These are phyloP conservation scores for Cryptotermes secundus DNA, from an alignment of 1,140 invertebrate genomes.

Conservation along the genomic window DNA sequence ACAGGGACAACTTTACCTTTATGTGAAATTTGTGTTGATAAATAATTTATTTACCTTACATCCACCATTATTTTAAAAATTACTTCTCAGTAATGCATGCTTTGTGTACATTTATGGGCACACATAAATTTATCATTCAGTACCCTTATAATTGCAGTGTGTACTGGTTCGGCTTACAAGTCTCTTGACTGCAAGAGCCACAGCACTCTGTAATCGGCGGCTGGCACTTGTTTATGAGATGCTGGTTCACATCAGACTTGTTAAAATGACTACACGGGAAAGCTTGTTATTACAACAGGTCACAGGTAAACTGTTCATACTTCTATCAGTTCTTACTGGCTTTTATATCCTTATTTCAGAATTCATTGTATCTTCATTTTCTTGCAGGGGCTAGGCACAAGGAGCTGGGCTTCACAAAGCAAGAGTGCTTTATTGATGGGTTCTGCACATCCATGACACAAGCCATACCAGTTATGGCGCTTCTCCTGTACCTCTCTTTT, in stretches of 20 bases:
- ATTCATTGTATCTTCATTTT: not conserved
- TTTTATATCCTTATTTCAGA: not conserved
- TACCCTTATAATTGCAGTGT: not conserved
- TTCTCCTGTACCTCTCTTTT: not conserved
- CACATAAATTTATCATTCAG: not conserved
- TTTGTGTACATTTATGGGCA: too few relatives aligned
- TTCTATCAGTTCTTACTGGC: not conserved
- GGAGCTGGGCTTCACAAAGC: not conserved
- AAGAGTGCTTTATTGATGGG: not conserved
- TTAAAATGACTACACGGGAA: constrained; percentile 41
- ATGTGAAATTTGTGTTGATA: too few relatives aligned
- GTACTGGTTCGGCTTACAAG: not conserved
- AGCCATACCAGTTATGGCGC: not conserved
- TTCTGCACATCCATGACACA: not conserved
- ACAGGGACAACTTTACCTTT: too few relatives aligned
- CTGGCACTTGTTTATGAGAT: not conserved
- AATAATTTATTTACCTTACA: too few relatives aligned
- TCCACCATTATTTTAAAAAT: too few relatives aligned
- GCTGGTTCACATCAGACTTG: constrained; percentile 36
- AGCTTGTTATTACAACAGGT: constrained; percentile 37
- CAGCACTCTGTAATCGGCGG: not conserved
- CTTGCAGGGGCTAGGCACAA: not conserved
- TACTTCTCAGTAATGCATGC: too few relatives aligned
- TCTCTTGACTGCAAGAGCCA: not conserved
- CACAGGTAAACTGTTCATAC: not conserved